These are phyloP conservation scores for Hydrotaea diabolus DNA, from an alignment of 2,888 invertebrate species.

Conservation along the genomic window DNA sequence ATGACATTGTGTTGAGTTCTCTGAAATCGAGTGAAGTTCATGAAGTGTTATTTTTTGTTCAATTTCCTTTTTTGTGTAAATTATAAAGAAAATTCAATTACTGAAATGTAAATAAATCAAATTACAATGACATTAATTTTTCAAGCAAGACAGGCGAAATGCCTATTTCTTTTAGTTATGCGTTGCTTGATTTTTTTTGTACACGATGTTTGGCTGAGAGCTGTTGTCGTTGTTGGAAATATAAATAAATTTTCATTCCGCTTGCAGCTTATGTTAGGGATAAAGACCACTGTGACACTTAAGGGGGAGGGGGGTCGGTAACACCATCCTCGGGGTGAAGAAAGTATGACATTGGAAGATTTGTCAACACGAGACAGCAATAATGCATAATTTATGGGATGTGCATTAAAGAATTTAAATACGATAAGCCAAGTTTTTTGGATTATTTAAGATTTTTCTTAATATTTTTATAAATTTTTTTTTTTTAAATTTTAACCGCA, in stretches of 20 bases:
- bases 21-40: not conserved
- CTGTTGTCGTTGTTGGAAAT: not conserved
- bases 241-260: not conserved
- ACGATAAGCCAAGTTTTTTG: no score
- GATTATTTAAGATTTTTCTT: not conserved
- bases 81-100: slow-evolving; percentile 52
- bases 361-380: not conserved
- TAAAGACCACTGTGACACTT: not conserved
- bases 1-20: not conserved
- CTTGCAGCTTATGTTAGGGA: not conserved
- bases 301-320: not conserved
- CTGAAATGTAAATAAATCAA: slow-evolving; percentile 49
- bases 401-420: no score
- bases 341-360: not conserved
- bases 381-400: not conserved
- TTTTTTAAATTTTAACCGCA: not conserved
- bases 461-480: not conserved
- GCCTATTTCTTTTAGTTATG: slow-evolving; percentile 30
- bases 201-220: not conserved
- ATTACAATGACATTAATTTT: slow-evolving; percentile 48
- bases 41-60: not conserved
- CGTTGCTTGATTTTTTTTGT: slow-evolving; percentile 25
- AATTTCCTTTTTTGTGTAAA: slow-evolving; percentile 19
- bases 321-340: not conserved
- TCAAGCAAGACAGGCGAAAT: slow-evolving; percentile 34